Evolutionary conservation across 1,140 invertebrate genomes (phyloP), one percentile per base, ranked within the genome.

Genomic region (Nebria ingens): DNA sequence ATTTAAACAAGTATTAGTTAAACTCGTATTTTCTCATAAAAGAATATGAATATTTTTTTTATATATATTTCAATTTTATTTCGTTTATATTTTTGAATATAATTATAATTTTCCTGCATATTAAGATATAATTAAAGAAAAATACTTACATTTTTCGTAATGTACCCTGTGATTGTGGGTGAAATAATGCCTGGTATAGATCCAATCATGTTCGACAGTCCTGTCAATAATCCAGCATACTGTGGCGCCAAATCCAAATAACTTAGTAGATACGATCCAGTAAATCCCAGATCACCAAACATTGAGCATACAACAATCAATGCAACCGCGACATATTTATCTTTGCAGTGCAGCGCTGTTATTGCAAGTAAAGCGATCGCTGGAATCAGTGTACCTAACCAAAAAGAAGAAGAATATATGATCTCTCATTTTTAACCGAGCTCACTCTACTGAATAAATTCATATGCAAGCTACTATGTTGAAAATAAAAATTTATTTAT

Each of bases 201-300:
- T 51, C 19, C 50, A 4, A 51, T 51, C 21, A 22, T 51, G 15
- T 51, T 51, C 9, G 50, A 21, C 19, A 51, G 3, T 51, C 50
- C 50, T 2, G 50, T 51, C 21, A 51, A 21, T 51, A 51, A 21
- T 51, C 50, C 50, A 2, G 21, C 50, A 15, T 21, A 51, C 19
- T 20, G 50, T 9, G 50, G 50, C 15, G 50, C 50, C 17, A 51
- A 21, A 11, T 51, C 50, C 21, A 51, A 51, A 20, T 21, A 51
- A 15, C 50, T 51, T 4, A 51, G 21, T 21, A 51, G 15, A 51
- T 51, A 51, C 4, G 50, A 51, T 20, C 50, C 50, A 19, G 50
- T 51, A 20, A 51, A 51, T 22, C 19, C 50, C 11, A 51, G 11
- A 21, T 51, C 50, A 19, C 19, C 19, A 51, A 51, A 21, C 50